phyloP scores from a whole-genome alignment of 2,888 invertebrate genomes.

The Auanema freiburgensis region DNA sequence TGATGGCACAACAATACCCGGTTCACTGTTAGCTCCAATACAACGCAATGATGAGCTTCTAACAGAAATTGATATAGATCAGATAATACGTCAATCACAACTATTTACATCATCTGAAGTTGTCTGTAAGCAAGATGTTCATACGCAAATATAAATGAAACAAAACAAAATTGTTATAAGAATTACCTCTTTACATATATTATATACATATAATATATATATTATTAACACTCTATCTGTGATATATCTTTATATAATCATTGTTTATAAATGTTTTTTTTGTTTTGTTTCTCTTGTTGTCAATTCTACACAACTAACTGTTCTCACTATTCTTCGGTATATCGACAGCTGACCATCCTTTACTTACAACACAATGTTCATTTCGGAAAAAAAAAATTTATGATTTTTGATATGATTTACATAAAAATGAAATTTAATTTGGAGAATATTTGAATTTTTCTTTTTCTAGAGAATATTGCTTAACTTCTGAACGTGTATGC shows the following conservation, averaged over 20 bases:
- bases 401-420: neutral
- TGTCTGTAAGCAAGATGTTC: slow-evolving; percentile 39
- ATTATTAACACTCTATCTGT: neutral
- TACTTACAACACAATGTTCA: slow-evolving; percentile 15
- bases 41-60: slow-evolving; percentile 31
- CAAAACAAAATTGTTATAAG: too few relatives aligned
- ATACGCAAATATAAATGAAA: slow-evolving; percentile 39
- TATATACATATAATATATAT: neutral
- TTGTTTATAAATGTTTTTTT: neutral
- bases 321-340: too few relatives aligned
- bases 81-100: slow-evolving; percentile 43
- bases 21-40: slow-evolving; percentile 43
- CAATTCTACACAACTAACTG: slow-evolving; percentile 12
- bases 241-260: neutral
- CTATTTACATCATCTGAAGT: slow-evolving; percentile 28
- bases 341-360: slow-evolving; percentile 8
- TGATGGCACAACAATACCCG: slow-evolving; percentile 50
- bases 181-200: neutral
- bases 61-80: slow-evolving; percentile 59
- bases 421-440: neutral
- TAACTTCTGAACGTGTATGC: neutral
- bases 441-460: slow-evolving; percentile 6
- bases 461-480: slow-evolving; percentile 12
- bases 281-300: slow-evolving; percentile 3
- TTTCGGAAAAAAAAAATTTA: slow-evolving; percentile 23